Base-by-base conservation (phyloP, 92 coral and sea anemone species). In the Phymanthus crucifer region DNA sequence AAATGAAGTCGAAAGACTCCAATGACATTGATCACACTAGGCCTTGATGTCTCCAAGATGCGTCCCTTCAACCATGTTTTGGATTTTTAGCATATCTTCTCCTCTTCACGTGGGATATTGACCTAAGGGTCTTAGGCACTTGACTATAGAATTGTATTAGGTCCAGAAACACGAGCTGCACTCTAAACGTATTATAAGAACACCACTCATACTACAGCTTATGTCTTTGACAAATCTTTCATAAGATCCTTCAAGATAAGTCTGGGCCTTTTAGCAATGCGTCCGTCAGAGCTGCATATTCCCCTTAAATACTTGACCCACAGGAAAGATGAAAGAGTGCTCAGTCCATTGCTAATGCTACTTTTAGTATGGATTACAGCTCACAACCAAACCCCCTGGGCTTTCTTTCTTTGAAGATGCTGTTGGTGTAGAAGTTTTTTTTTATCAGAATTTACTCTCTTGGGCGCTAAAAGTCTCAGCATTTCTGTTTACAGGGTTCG, bases 241-340 rank as follows among this genome's bases (percentile, higher is more conserved):
- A 50, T 10, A 21, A 24, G 6, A 29, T 21, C n/a, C 64, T 29
- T 54, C n/a, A 21, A 54, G n/a, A 29, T 21, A 4, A 54, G n/a
- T 54, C n/a, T 11, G 29, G 27, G 7, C 64, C 64, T 54, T 54
- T 54, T 54, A 21, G 64, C 27, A 43, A 11, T 10, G 64, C 27
- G 27, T 21, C 27, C 24, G 27, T 54, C 24, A 54, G 64, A 54
- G n/a, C 14, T 11, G 1, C 14, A 54, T 54, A 54, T 54, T 54
- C 26, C 64, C 5, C 29, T 54, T 24, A 54, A 21, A 24, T 54
- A 54, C 64, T 54, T 54, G 31, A 54, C 64, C 64, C 24, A 19
- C 64, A 54, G 64, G 64, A 54, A 54, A 54, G 27, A 54, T 54
- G n/a, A 54, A 21, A 54, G 64, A 24, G 64, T 21, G 64, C 64